Base-by-base conservation (phyloP, 2,113 vertebrate species). In the Nicator chloris region DNA sequence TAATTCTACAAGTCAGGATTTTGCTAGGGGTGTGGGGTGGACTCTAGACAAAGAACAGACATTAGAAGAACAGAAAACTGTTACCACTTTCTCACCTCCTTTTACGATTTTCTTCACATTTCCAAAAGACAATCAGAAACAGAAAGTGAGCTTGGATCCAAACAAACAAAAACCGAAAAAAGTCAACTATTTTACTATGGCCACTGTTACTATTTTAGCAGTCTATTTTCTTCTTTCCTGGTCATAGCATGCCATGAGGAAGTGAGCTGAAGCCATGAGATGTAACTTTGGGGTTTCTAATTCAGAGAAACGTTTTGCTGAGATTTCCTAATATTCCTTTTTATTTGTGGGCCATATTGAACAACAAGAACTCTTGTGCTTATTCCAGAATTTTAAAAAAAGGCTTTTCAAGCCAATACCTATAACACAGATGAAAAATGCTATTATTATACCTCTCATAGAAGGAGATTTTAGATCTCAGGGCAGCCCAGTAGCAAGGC, bases 191-290 rank as follows among this genome's bases (percentile, higher is more conserved):
- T 51, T 47, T 63, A 28, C 39, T 54, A 27, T 37, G 16, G 24
- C 26, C 21, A 31, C 2, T 1, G 33, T 13, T 75, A 30, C 23
- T 35, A 6, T 63, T 78, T 82, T 14, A 49, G 6, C 9, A 31
- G 7, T 60, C 0, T 26, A 7, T 63, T 89, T 95, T 84, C 24
- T 24, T 56, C 26, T 49, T 82, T 26, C 21, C 27, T 61, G 31
- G 3, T 33, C 9, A 20, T 33, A 1, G 0, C 0, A 1, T 49
- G 47, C 26, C 3, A 2, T 3, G 6, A n/a, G 13, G 10, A 49
- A 45, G 7, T 6, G 8, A 61, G 45, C 3, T 59, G 18, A 76
- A 60, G 33, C 23, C 33, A 53, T 20, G 7, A 50, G 30, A 31
- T 15, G 3, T 17, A 54, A 64, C 16, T 66, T 16, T 50, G 13